Base-by-base conservation (phyloP, 2,888 invertebrate genomes). In the Congeria kusceri region DNA sequence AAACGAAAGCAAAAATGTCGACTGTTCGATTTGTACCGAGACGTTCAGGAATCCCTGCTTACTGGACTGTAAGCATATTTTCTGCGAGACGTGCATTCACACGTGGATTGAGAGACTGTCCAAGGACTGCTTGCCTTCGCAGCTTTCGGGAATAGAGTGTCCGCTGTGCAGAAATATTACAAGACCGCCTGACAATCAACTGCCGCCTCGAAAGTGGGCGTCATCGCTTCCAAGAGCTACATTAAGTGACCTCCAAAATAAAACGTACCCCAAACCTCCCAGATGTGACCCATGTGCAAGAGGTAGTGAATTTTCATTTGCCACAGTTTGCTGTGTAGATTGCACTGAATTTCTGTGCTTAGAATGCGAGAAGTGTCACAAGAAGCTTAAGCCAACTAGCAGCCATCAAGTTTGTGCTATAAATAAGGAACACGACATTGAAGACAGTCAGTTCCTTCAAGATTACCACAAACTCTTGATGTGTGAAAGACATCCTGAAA, bases 141-240 rank as follows among this genome's bases (percentile, higher is more conserved):
- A 3, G 39, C 57, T 58, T 15, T 58, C 18, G 15, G 67, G 67
- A 7, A 58, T 67, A 44, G 67, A 67, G 57, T 67, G 67, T n/a
- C 67, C 67, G 13, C 57, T 67, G 23, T 67, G 67, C 27, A 23
- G 67, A 27, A 25, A 39, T 25, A n/a, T 67, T 23, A 67, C 57
- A 15, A 5, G 25, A 27, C 67, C 67, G 3, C 46, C 67, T 3
- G 25, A 67, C 32, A 53, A 28, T 28, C 32, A 23, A 20, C 20
- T 32, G 25, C 44, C 32, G 15, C 25, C 23, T 20, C 20, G 18
- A 25, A 13, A 11, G 1, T 67, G 67, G 67, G 56, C 58, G 23
- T 28, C 25, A 13, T 32, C 25, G 39, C 32, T 67, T 44, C 67
- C 57, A 11, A 57, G 57, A 27, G 58, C 58, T 1, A 13, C 27